Percentiles rank a stretch among this genome's conserved stretches.
Conservation (phyloP, 1,140 invertebrate species). For the Bombus fervidus region DNA sequence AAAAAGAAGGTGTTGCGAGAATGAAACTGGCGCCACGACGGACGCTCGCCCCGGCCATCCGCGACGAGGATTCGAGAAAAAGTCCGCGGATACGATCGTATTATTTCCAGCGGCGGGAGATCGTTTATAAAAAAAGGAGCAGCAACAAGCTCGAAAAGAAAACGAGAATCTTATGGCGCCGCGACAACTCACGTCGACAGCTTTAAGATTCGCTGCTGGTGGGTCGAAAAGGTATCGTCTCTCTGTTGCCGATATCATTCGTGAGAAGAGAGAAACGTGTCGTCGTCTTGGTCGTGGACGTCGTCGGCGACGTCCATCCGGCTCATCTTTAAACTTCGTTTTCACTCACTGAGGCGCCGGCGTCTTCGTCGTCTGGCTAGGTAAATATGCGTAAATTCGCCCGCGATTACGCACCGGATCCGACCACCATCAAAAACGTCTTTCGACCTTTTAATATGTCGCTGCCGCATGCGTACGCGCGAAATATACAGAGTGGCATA, state of each 20-base stretch:
- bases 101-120: constrained; percentile 47
- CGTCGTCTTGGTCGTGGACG: constrained; percentile 9
- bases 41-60: background rate
- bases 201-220: constrained; percentile 56
- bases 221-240: constrained; percentile 41
- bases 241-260: constrained; percentile 36
- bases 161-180: constrained; percentile 43
- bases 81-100: constrained; percentile 43
- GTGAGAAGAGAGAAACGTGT: background rate
- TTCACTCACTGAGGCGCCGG: constrained; percentile 49
- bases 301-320: constrained; percentile 29
- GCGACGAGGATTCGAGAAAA: background rate
- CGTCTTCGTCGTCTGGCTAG: constrained; percentile 45
- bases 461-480: constrained; percentile 7
- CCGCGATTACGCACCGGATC: constrained; percentile 55
- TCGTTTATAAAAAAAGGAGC: constrained; percentile 42
- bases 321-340: constrained; percentile 20
- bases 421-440: constrained; percentile 46
- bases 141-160: constrained; percentile 13
- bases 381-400: constrained; percentile 69
- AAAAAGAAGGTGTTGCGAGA: constrained; percentile 1
- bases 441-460: constrained; percentile 42
- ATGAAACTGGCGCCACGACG: constrained; percentile 28
- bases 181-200: constrained; percentile 59
- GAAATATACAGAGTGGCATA: background rate